Percentiles rank a stretch among this genome's conserved stretches.
Evolutionary conservation across 2,797 vertebrate species (phyloP).

Genomic region (Tokudaia tokunoshimensis): DNA sequence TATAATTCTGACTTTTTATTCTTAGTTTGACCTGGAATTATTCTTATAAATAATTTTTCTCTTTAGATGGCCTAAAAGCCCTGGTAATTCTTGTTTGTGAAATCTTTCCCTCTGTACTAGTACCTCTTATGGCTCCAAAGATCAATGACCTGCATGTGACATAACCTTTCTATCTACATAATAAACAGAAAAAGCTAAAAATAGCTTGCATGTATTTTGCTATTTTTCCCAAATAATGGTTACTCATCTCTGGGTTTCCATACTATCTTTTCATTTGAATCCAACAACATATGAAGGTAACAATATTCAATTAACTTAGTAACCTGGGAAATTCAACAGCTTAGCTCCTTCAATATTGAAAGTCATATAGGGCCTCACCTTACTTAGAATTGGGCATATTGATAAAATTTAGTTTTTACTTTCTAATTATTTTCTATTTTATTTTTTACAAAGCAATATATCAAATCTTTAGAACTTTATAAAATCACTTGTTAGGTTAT

Average conservation of each 20-base stretch:
- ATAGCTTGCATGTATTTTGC: neutral
- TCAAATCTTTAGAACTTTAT: neutral
- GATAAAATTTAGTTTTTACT: neutral
- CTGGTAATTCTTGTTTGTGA: neutral
- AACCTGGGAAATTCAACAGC: neutral
- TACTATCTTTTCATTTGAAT: neutral
- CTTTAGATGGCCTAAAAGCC: neutral
- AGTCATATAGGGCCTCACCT: neutral
- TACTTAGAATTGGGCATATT: neutral
- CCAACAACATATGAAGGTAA: neutral
- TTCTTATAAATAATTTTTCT: neutral
- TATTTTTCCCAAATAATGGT: neutral
- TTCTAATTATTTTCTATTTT: neutral
- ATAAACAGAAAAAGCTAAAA: neutral
- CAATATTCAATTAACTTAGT: neutral
- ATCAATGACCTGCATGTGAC: neutral
- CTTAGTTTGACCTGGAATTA: neutral
- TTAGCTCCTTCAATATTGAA: neutral
- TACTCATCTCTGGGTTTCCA: neutral
- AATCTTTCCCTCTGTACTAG: neutral
- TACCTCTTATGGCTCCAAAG: neutral
- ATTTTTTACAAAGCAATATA: neutral
- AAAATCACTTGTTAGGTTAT: neutral
- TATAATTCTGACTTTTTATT: neutral
- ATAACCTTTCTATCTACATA: neutral